These are phyloP conservation scores for Leucophenga varia DNA, from an alignment of 1,140 invertebrate genomes.

Conservation along the genomic window DNA sequence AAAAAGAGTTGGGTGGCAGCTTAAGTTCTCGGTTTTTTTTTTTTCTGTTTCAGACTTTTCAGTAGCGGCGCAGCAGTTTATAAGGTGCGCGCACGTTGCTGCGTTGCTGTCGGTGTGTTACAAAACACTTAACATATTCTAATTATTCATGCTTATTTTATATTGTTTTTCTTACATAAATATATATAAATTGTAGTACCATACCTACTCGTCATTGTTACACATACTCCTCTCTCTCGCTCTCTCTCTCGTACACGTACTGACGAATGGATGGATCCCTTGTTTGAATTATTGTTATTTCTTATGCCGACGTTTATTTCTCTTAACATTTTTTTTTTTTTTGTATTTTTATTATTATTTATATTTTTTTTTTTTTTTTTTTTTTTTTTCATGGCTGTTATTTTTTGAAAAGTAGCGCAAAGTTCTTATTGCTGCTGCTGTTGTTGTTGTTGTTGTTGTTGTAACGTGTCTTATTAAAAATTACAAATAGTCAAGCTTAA, in stretches of 20 bases:
- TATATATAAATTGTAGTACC: background rate
- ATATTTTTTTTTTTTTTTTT: slow-evolving; percentile 3
- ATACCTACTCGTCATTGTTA: background rate
- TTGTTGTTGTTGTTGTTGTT: slow-evolving; percentile 5
- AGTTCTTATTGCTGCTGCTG: background rate
- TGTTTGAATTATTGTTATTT: background rate
- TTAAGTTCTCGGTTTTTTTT: too few relatives aligned
- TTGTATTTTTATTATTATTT: too few relatives aligned
- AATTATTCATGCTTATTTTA: slow-evolving; percentile 56
- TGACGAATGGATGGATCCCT: background rate
- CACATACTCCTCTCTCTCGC: background rate
- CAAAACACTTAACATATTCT: slow-evolving; percentile 56
- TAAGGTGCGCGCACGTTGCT: background rate
- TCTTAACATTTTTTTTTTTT: background rate
- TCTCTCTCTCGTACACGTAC: slow-evolving; percentile 18
- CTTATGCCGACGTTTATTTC: background rate
- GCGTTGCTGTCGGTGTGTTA: slow-evolving; percentile 16
- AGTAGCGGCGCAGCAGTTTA: too few relatives aligned
- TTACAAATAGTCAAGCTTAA: slow-evolving; percentile 51
- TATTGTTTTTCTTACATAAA: slow-evolving; percentile 32
- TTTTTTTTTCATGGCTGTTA: slow-evolving; percentile 8
- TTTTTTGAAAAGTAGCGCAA: background rate
- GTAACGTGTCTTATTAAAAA: slow-evolving; percentile 45
- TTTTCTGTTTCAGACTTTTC: too few relatives aligned
- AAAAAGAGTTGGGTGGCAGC: too few relatives aligned